Conservation (phyloP, 2,888 invertebrate genomes). For the Pseudanteris insignis region DNA sequence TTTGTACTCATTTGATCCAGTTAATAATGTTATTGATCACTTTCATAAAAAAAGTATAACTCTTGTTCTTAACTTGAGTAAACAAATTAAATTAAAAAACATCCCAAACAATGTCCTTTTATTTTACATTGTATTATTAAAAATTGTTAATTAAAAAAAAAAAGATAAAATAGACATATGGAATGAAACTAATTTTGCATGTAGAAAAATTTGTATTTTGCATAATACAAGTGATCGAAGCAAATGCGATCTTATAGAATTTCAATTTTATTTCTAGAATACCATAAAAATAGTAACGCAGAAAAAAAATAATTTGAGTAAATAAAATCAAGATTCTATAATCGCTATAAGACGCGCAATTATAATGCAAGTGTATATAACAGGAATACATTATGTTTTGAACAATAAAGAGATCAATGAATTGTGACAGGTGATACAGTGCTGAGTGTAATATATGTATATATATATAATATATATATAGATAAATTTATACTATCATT, state of each 20-base stretch:
- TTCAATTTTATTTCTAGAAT: conserved; percentile 21
- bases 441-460: conserved; percentile 42
- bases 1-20: too few species aligned
- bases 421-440: conserved; percentile 41
- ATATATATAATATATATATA: conserved; percentile 37
- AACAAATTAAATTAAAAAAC: too few species aligned
- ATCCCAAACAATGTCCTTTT: too few species aligned
- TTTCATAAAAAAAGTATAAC: too few species aligned
- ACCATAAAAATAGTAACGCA: conserved; percentile 5
- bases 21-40: too few species aligned
- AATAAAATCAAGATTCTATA: conserved; percentile 35
- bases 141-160: not conserved
- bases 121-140: too few species aligned
- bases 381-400: conserved; percentile 58
- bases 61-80: too few species aligned
- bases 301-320: not conserved
- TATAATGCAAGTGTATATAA: conserved; percentile 50
- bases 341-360: conserved; percentile 47
- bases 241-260: conserved; percentile 32
- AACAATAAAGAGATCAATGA: conserved; percentile 50
- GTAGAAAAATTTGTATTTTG: conserved; percentile 41
- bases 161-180: conserved; percentile 1
- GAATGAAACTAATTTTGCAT: too few species aligned
- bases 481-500: conserved; percentile 30
- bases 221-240: conserved; percentile 30